Evolutionary conservation across 1,140 invertebrate species (phyloP).

Genomic region (Ceratitis capitata): DNA sequence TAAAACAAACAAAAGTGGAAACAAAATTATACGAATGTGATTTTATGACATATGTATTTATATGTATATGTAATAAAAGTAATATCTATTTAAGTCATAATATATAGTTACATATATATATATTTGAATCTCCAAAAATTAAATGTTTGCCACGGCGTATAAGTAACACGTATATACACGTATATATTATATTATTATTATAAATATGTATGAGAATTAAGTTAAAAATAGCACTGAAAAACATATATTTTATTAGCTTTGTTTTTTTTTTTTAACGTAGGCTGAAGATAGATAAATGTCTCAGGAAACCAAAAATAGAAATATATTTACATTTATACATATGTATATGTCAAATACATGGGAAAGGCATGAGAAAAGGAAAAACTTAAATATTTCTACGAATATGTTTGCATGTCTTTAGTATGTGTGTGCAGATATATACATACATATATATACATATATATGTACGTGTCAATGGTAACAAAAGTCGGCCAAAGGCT

Average conservation of each 20-base stretch:
- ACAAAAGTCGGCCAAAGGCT: background rate
- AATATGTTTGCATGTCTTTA: background rate
- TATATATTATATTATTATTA: too few relatives aligned
- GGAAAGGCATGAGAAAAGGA: background rate
- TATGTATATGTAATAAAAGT: too few relatives aligned
- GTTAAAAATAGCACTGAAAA: background rate
- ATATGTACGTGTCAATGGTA: background rate
- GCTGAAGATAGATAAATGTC: background rate
- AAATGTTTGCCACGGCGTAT: background rate
- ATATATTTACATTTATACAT: background rate
- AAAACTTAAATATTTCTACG: background rate
- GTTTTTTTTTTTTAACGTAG: background rate
- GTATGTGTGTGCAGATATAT: background rate
- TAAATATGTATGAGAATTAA: background rate
- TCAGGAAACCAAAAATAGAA: background rate
- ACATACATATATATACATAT: background rate
- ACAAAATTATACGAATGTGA: too few relatives aligned
- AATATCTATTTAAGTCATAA: too few relatives aligned
- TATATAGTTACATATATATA: too few relatives aligned
- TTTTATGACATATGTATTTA: too few relatives aligned
- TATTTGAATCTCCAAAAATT: too few relatives aligned
- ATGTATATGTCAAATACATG: background rate
- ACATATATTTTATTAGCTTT: constrained; percentile 9
- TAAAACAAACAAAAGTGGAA: too few relatives aligned
- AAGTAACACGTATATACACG: background rate